These are phyloP conservation scores for Minunthozetes semirufus DNA, from an alignment of 2,888 invertebrate genomes.

Conservation along the genomic window DNA sequence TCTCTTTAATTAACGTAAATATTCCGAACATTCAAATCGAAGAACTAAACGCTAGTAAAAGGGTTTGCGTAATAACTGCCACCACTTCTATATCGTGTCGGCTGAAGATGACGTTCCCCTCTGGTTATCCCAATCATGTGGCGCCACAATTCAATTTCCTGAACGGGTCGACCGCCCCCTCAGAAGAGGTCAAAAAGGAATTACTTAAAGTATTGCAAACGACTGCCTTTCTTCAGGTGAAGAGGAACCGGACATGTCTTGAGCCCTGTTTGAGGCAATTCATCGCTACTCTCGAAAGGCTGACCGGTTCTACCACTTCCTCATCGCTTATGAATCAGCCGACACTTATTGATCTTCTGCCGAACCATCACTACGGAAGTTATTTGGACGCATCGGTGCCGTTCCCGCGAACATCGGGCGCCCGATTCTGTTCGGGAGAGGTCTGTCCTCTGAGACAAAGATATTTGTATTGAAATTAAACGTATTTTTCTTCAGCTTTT, in stretches of 20 bases:
- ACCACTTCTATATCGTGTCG: constrained; percentile 30
- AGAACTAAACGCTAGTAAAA: constrained; percentile 50
- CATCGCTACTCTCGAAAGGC: constrained; percentile 47
- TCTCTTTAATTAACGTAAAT: constrained; percentile 65
- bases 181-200: constrained; percentile 63
- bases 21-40: constrained; percentile 62
- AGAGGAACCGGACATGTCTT: constrained; percentile 75
- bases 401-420: constrained; percentile 87
- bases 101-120: constrained; percentile 60
- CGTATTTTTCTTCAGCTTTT: constrained; percentile 51
- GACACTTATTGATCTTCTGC: not conserved
- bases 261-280: constrained; percentile 74
- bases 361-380: constrained; percentile 43
- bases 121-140: constrained; percentile 64
- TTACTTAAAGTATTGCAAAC: constrained; percentile 57
- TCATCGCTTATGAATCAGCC: not conserved
- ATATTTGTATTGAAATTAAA: not conserved
- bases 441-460: not conserved
- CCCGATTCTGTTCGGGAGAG: constrained; percentile 79
- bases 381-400: constrained; percentile 66
- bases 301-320: constrained; percentile 8
- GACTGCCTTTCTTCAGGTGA: constrained; percentile 63
- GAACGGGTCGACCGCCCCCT: constrained; percentile 58
- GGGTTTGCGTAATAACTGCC: constrained; percentile 35
- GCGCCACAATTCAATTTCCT: constrained; percentile 60